Percentiles rank a stretch among this genome's conserved stretches.
These are phyloP conservation scores for Nycteola revayana DNA, from an alignment of 2,888 invertebrate genomes.

Conservation along the genomic window DNA sequence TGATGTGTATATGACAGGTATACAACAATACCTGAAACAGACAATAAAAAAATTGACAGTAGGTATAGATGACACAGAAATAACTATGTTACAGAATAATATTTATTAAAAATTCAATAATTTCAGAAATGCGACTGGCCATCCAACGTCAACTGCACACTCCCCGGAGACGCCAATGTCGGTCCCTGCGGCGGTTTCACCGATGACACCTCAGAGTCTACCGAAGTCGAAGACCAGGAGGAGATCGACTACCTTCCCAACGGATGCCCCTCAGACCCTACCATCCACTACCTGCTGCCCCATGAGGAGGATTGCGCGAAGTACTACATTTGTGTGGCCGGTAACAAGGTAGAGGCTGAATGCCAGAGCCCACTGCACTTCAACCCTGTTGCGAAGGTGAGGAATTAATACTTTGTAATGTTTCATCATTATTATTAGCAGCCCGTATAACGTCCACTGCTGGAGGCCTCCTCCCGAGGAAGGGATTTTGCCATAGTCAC, in stretches of 20 bases:
- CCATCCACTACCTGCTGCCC: slow-evolving; percentile 30
- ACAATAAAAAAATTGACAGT: too few species aligned
- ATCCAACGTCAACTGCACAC: not conserved
- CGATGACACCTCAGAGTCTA: slow-evolving; percentile 2
- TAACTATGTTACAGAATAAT: too few species aligned
- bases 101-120: too few species aligned
- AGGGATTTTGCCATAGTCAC: too few species aligned
- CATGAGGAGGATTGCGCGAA: slow-evolving; percentile 36
- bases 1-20: too few species aligned
- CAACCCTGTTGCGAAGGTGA: slow-evolving; percentile 22
- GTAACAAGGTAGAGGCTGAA: too few species aligned
- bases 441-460: too few species aligned
- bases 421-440: too few species aligned
- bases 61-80: too few species aligned
- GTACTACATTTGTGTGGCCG: slow-evolving; percentile 14
- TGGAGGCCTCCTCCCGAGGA: too few species aligned
- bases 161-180: not conserved
- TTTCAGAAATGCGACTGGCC: slow-evolving; percentile 36
- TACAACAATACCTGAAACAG: too few species aligned
- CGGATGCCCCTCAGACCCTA: slow-evolving; percentile 38
- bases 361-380: slow-evolving; percentile 20
- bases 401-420: too few species aligned
- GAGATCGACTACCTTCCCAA: slow-evolving; percentile 22
- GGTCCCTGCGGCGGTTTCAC: not conserved
- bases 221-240: not conserved